These are phyloP conservation scores for Uropsilus gracilis DNA, from an alignment of 2,113 vertebrate species.

Conservation along the genomic window DNA sequence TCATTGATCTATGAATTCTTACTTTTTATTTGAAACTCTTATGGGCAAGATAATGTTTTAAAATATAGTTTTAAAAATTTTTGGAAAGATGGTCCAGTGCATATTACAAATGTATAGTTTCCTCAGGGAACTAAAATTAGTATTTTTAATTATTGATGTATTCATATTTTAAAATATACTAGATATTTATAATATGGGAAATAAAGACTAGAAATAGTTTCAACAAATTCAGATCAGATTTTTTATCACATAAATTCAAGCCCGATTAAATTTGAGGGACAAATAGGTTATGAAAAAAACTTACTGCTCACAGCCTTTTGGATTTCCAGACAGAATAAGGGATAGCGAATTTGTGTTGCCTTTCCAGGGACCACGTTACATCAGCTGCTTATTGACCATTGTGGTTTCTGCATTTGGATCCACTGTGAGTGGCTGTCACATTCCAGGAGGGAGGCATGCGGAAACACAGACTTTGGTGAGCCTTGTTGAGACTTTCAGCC, in stretches of 20 bases:
- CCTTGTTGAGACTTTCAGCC: neutral
- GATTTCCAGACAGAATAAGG: neutral
- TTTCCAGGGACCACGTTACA: neutral
- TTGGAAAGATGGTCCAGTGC: neutral
- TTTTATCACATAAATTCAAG: neutral
- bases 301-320: neutral
- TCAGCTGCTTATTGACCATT: neutral
- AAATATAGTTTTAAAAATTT: neutral
- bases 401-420: neutral
- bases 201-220: neutral
- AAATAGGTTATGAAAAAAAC: neutral
- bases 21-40: conserved; percentile 14
- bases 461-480: neutral
- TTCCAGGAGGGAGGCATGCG: neutral
- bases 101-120: conserved; percentile 1
- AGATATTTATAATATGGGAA: neutral
- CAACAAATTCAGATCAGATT: neutral
- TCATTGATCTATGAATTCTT: neutral
- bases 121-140: neutral
- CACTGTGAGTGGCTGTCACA: neutral
- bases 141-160: neutral
- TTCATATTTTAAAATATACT: neutral
- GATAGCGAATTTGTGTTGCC: neutral
- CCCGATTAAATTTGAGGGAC: neutral
- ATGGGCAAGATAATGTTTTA: neutral